Percentiles rank a stretch among this genome's conserved stretches.
Evolutionary conservation across 1,140 invertebrate genomes (phyloP).

Genomic region (Plectus sambesii): DNA sequence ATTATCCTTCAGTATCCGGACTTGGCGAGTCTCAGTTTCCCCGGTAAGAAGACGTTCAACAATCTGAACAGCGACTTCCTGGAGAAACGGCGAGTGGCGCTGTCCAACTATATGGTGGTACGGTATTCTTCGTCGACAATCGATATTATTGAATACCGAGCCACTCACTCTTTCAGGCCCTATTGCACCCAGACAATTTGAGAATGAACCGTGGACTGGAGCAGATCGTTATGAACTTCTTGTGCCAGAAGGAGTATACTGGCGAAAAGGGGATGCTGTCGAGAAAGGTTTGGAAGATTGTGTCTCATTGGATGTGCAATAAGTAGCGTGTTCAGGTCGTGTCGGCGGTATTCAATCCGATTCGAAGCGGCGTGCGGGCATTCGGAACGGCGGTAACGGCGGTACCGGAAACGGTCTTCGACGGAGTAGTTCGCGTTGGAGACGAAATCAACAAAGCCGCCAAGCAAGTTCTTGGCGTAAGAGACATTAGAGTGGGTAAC

Average conservation of each 20-base stretch:
- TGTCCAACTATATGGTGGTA: constrained; percentile 68
- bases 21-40: constrained; percentile 66
- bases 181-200: constrained; percentile 57
- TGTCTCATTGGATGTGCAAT: background rate
- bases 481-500: constrained; percentile 2
- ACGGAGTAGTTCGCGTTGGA: constrained; percentile 34
- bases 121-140: constrained; percentile 5
- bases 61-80: constrained; percentile 76
- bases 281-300: constrained; percentile 42
- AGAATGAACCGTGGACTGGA: constrained; percentile 58
- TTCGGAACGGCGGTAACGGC: constrained; percentile 38
- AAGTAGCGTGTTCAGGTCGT: constrained; percentile 26
- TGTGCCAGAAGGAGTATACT: constrained; percentile 68
- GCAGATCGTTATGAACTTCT: constrained; percentile 61
- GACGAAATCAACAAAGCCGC: constrained; percentile 40
- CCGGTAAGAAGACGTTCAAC: constrained; percentile 82
- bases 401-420: constrained; percentile 38
- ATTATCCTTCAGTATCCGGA: constrained; percentile 60
- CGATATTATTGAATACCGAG: constrained; percentile 5
- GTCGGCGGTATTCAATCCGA: constrained; percentile 37
- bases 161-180: constrained; percentile 45
- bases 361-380: constrained; percentile 35
- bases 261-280: constrained; percentile 49
- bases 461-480: constrained; percentile 18
- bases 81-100: constrained; percentile 68